Conservation (phyloP, 2,888 invertebrate species). For the Molorchus minor region DNA sequence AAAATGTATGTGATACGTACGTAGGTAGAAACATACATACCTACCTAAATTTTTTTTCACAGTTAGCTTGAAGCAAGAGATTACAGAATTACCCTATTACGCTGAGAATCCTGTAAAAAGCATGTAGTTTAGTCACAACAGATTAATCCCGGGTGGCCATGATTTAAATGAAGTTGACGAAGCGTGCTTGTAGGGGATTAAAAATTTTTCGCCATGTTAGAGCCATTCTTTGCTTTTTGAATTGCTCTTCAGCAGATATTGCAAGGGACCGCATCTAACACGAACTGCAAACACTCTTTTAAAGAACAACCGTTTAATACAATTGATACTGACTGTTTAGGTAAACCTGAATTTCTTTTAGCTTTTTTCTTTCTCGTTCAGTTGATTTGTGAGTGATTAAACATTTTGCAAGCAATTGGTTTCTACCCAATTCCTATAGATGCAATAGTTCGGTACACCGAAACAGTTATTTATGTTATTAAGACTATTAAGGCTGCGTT, state of each 20-base stretch:
- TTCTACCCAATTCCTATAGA: too few species aligned
- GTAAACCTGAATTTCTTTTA: constrained; percentile 2
- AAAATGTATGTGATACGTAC: too few species aligned
- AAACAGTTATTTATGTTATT: too few species aligned
- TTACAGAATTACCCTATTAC: constrained; percentile 37
- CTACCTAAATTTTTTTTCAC: too few species aligned
- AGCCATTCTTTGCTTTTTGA: constrained; percentile 46
- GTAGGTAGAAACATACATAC: too few species aligned
- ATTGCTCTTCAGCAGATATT: constrained; percentile 44
- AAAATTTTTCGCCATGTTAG: constrained; percentile 47
- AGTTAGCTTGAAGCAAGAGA: constrained; percentile 10
- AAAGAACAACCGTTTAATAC: constrained; percentile 33
- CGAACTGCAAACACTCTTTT: constrained; percentile 50
- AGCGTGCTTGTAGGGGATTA: constrained; percentile 48
- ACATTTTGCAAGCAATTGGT: too few species aligned
- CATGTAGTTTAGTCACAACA: constrained; percentile 37
- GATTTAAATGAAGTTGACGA: constrained; percentile 52
- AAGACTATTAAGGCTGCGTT: too few species aligned
- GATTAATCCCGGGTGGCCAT: constrained; percentile 49
- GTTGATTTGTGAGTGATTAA: too few species aligned
- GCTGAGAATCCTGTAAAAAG: constrained; percentile 35
- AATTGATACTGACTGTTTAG: constrained; percentile 17
- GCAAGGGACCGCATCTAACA: constrained; percentile 52
- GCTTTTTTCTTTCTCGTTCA: too few species aligned
- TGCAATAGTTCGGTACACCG: too few species aligned